phyloP scores from a whole-genome alignment of 2,113 vertebrate genomes.

The Gavia stellata region DNA sequence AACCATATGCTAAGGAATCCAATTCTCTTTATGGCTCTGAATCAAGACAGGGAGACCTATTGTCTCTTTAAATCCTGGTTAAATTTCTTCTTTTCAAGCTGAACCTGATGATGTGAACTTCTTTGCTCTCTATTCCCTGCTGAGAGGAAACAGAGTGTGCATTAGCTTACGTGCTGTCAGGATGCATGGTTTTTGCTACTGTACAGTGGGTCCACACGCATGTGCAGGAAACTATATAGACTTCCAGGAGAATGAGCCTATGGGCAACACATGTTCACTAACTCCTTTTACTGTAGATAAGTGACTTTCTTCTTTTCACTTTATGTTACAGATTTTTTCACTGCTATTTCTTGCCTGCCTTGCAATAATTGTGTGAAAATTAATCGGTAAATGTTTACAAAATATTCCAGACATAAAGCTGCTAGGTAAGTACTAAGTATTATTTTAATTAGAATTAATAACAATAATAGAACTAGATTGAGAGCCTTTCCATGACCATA shows the following conservation, averaged over 20 bases:
- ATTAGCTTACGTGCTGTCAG: background rate
- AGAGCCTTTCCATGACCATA: constrained; percentile 9
- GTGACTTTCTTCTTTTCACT: background rate
- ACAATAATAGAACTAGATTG: constrained; percentile 1
- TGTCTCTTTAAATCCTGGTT: background rate
- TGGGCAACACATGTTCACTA: background rate
- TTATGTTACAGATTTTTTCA: background rate
- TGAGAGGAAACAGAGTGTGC: background rate
- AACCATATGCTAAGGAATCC: constrained; percentile 14
- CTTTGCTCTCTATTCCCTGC: background rate
- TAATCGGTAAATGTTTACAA: constrained; percentile 36
- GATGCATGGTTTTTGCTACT: background rate
- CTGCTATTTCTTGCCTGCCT: background rate
- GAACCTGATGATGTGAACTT: background rate
- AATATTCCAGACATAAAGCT: constrained; percentile 21
- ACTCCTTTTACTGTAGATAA: background rate
- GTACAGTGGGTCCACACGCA: background rate
- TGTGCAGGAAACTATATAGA: background rate
- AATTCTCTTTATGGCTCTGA: background rate
- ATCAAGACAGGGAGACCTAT: background rate
- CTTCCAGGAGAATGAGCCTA: background rate
- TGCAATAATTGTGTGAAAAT: constrained; percentile 12
- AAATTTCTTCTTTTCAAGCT: background rate
- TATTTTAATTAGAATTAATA: constrained; percentile 47
- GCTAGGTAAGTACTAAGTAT: background rate